phyloP scores from a whole-genome alignment of 1,140 invertebrate species.

The Scylla paramamosain region DNA sequence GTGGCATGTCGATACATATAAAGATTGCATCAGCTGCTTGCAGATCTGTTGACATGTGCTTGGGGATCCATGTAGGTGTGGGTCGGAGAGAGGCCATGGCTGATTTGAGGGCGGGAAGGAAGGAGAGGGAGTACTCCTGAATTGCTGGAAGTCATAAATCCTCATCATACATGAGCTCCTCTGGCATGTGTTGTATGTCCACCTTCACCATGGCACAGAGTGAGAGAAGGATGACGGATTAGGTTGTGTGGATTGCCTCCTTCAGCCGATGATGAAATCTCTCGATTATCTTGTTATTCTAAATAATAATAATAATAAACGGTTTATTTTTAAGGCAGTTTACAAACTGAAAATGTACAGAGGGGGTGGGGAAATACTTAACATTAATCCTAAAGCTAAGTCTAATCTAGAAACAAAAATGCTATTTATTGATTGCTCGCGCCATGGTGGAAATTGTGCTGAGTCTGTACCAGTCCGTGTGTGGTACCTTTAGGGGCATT shows the following conservation, averaged over 20 bases:
- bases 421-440: too few relatives aligned
- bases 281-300: background rate
- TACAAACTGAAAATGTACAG: too few relatives aligned
- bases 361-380: too few relatives aligned
- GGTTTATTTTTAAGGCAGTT: too few relatives aligned
- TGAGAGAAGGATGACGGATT: constrained; percentile 4
- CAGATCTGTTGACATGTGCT: too few relatives aligned
- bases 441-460: too few relatives aligned
- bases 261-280: background rate
- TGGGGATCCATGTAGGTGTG: background rate
- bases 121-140: background rate
- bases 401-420: too few relatives aligned
- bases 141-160: background rate
- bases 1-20: background rate
- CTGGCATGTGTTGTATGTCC: background rate
- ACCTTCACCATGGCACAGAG: background rate
- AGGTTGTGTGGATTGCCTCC: background rate
- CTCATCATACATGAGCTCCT: background rate
- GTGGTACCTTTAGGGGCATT: too few relatives aligned
- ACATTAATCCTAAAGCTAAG: too few relatives aligned
- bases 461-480: too few relatives aligned
- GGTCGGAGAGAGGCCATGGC: background rate
- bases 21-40: background rate
- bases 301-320: too few relatives aligned
- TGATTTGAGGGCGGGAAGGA: background rate